Evolutionary conservation across 1,140 invertebrate species (phyloP).

Genomic region (Caenorhabditis elegans): DNA sequence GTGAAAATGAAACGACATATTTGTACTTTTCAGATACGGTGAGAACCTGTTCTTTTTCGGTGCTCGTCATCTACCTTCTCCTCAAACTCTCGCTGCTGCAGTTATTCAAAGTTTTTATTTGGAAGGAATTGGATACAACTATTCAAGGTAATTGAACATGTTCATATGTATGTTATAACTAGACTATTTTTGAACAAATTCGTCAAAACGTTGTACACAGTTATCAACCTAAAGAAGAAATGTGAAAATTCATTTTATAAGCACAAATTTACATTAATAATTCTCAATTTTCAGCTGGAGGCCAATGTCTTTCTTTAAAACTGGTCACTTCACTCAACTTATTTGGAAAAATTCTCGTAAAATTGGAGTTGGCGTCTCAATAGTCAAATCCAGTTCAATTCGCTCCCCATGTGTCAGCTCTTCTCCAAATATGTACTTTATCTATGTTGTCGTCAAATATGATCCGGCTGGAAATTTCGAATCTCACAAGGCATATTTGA

Average conservation of each 20-base stretch:
- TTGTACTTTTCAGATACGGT: constrained; percentile 41
- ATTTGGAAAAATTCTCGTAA: constrained; percentile 39
- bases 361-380: constrained; percentile 42
- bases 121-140: constrained; percentile 42
- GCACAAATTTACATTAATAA: too few relatives aligned
- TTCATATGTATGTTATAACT: not conserved
- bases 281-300: constrained; percentile 30
- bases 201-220: too few relatives aligned
- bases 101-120: constrained; percentile 45
- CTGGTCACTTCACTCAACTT: constrained; percentile 49
- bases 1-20: not conserved
- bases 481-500: not conserved
- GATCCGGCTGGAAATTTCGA: constrained; percentile 46
- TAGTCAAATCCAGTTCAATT: constrained; percentile 20
- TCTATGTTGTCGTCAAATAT: constrained; percentile 48
- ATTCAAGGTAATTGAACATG: not conserved
- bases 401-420: constrained; percentile 18
- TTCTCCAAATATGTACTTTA: constrained; percentile 9
- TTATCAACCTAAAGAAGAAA: too few relatives aligned
- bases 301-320: constrained; percentile 33
- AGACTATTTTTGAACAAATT: not conserved
- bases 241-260: too few relatives aligned
- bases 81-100: constrained; percentile 28
- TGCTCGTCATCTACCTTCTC: constrained; percentile 14
- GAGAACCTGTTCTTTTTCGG: constrained; percentile 49